These are phyloP conservation scores for Rhynchophorus ferrugineus DNA, from an alignment of 1,140 invertebrate species.

Conservation along the genomic window DNA sequence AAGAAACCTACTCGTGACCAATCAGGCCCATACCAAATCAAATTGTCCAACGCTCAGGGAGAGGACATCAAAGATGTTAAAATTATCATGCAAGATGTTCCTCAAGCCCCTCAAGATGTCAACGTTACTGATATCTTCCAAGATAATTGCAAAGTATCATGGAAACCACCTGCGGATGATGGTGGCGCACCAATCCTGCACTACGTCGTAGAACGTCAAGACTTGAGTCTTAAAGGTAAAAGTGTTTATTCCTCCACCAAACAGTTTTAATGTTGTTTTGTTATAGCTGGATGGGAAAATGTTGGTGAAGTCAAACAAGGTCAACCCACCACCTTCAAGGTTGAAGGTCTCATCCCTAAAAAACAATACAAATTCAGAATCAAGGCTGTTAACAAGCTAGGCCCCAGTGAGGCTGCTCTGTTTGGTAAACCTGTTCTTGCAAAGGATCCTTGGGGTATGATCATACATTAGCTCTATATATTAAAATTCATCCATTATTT, in stretches of 20 bases:
- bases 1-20: slow-evolving; percentile 79
- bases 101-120: slow-evolving; percentile 77
- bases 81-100: slow-evolving; percentile 86
- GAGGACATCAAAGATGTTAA: slow-evolving; percentile 77
- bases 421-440: slow-evolving; percentile 82
- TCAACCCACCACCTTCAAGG: slow-evolving; percentile 68
- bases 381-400: slow-evolving; percentile 86
- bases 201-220: slow-evolving; percentile 93
- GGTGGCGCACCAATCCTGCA: slow-evolving; percentile 85
- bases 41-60: slow-evolving; percentile 78
- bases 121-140: slow-evolving; percentile 89
- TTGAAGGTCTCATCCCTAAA: slow-evolving; percentile 77
- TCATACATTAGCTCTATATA: slow-evolving; percentile 1
- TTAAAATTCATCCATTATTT: slow-evolving; percentile 23
- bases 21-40: slow-evolving; percentile 79
- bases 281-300: slow-evolving; percentile 71
- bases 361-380: slow-evolving; percentile 95
- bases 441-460: slow-evolving; percentile 94
- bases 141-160: slow-evolving; percentile 83
- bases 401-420: slow-evolving; percentile 77
- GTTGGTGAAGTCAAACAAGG: slow-evolving; percentile 64
- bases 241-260: background rate
- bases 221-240: slow-evolving; percentile 71
- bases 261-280: background rate
- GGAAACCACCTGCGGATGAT: slow-evolving; percentile 88